Conservation (phyloP, 2,113 vertebrate species). For the Prunella himalayana region DNA sequence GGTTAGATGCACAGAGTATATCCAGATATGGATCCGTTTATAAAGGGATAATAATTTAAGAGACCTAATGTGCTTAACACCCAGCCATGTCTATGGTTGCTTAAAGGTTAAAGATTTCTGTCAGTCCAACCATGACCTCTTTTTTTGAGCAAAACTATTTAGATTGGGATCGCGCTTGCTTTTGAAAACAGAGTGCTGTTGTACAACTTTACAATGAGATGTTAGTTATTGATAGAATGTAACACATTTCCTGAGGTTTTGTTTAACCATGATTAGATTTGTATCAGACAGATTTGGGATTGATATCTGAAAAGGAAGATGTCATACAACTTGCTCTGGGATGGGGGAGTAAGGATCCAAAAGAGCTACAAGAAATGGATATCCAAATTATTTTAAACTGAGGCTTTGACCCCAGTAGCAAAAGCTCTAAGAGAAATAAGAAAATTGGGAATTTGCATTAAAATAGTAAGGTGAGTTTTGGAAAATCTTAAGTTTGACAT, state of each 20-base stretch:
- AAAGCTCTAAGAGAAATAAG: neutral
- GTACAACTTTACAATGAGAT: neutral
- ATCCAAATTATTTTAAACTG: neutral
- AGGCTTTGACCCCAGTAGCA: neutral
- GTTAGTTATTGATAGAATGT: neutral
- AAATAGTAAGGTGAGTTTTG: neutral
- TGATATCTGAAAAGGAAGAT: neutral
- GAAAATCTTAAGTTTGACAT: neutral
- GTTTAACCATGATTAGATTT: neutral
- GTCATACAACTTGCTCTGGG: neutral
- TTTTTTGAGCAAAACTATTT: neutral
- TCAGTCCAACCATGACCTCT: neutral
- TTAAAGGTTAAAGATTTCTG: neutral
- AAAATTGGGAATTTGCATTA: neutral
- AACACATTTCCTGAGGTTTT: neutral
- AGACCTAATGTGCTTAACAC: neutral
- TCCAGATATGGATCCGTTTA: neutral
- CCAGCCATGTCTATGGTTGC: neutral
- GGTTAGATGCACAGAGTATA: neutral
- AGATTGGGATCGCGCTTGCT: neutral
- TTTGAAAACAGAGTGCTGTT: neutral
- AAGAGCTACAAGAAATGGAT: neutral
- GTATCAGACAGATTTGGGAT: neutral
- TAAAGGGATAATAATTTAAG: neutral
- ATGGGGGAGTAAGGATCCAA: neutral